phyloP scores from a whole-genome alignment of 2,797 vertebrate species.

The Sebastes diaconus region DNA sequence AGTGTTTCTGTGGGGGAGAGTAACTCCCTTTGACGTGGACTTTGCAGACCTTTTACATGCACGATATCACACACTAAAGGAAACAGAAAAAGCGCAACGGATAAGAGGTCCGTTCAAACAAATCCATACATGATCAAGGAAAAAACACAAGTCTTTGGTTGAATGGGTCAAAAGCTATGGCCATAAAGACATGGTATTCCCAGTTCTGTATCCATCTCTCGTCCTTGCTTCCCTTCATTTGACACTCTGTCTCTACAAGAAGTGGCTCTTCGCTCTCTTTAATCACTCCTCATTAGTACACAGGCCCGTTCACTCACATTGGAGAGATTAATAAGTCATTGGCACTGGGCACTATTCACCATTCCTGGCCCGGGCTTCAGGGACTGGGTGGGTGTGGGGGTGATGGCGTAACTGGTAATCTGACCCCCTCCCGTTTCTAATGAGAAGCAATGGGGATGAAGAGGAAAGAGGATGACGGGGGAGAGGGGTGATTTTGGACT shows the following conservation, averaged over 20 bases:
- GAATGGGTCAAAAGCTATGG: not conserved
- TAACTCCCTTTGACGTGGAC: too few species aligned
- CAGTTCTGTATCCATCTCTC: not conserved
- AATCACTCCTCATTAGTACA: constrained; percentile 57
- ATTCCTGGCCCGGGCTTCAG: not conserved
- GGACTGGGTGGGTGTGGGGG: not conserved
- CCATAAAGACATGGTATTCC: not conserved
- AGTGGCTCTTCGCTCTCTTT: constrained; percentile 7
- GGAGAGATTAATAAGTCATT: constrained; percentile 42
- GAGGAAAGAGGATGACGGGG: not conserved
- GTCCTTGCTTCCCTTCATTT: not conserved
- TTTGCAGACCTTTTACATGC: too few species aligned
- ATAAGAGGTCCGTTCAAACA: too few species aligned
- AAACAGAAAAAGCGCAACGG: not conserved
- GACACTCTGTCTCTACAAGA: constrained; percentile 1
- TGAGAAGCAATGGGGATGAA: constrained; percentile 9
- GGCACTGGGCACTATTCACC: not conserved
- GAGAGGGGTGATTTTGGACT: constrained; percentile 11
- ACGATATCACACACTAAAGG: too few species aligned
- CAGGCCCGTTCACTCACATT: constrained; percentile 31
- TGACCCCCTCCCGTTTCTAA: not conserved
- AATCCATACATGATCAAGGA: not conserved
- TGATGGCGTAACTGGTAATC: not conserved
- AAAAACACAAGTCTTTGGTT: not conserved
- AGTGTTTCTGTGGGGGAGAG: too few species aligned